Conservation (phyloP, 2,113 vertebrate genomes). For the Cinclus cinclus region DNA sequence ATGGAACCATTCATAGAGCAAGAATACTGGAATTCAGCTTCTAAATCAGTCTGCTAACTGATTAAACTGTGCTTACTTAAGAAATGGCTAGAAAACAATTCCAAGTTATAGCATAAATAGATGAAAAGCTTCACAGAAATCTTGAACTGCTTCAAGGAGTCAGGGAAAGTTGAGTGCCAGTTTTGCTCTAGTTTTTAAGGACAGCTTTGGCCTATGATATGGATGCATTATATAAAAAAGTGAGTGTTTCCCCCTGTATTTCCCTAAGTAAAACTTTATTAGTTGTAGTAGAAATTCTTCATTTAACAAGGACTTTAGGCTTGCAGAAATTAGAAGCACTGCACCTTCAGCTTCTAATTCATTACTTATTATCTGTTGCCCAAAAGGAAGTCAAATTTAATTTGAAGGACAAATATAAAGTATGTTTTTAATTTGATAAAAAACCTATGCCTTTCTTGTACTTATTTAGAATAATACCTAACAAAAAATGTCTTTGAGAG, state of each 20-base stretch:
- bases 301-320: not conserved
- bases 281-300: not conserved
- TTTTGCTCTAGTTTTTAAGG: not conserved
- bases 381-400: not conserved
- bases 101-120: not conserved
- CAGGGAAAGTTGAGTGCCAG: not conserved
- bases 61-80: not conserved
- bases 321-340: not conserved
- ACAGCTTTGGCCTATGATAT: not conserved
- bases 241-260: not conserved
- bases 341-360: not conserved
- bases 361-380: not conserved
- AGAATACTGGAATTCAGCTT: slow-evolving; percentile 3
- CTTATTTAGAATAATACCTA: not conserved
- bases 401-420: not conserved
- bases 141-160: not conserved
- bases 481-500: not conserved
- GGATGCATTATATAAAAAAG: not conserved
- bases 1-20: not conserved
- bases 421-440: not conserved
- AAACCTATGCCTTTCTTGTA: not conserved
- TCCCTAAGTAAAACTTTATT: not conserved
- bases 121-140: slow-evolving; percentile 19
- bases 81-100: slow-evolving; percentile 13
- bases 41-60: not conserved